Base-by-base conservation (phyloP, 30 jellyfish, hydroid and myxozoan genomes). In the Nemopilema nomurai region DNA sequence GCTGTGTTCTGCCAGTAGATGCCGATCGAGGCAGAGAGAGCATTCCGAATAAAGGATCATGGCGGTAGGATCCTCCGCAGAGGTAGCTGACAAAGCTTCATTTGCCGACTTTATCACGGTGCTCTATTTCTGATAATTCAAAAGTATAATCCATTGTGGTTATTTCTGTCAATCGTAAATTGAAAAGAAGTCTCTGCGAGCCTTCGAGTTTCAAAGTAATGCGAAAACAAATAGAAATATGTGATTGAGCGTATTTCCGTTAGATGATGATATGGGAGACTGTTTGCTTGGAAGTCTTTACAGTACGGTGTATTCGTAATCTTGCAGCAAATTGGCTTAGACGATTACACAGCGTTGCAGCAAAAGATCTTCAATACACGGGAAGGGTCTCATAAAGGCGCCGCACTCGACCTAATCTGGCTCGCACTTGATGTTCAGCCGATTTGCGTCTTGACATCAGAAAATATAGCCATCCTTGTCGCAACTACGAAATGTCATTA, bases 401-500 rank as follows among this genome's bases (percentile, higher is more conserved):
- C 79, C 92, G 80, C 70, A 33, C 74, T 62, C 8, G 73, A 51
- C 74, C 52, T 71, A 62, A 83, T 83, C 92, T 71, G 74, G 72
- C 77, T 62, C 67, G 57, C 49, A 76, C 28, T 50, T 62, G 70
- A 27, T 71, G 52, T 24, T 13, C 81, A 52, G 84, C 86, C 86
- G 92, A 57, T 57, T 71, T 83, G 27, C 30, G 75, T 63, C 7
- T 83, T 50, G 68, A 71, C 62, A 57, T 28, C 65, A 33, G n/a
- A 51, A 22, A 71, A 71, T 50, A 84, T 68, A 70, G 73, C 57
- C 41, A 62, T 51, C 76, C 33, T 73, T 77, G 28, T 31, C 26
- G 65, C 71, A 62, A 49, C 79, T 51, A 82, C 93, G 93, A 75
- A 74, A 84, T 84, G 51, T 16, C 76, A 84, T 84, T 73, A 84